These are phyloP conservation scores for Athripsodes cinereus DNA, from an alignment of 2,888 invertebrate species.

Conservation along the genomic window DNA sequence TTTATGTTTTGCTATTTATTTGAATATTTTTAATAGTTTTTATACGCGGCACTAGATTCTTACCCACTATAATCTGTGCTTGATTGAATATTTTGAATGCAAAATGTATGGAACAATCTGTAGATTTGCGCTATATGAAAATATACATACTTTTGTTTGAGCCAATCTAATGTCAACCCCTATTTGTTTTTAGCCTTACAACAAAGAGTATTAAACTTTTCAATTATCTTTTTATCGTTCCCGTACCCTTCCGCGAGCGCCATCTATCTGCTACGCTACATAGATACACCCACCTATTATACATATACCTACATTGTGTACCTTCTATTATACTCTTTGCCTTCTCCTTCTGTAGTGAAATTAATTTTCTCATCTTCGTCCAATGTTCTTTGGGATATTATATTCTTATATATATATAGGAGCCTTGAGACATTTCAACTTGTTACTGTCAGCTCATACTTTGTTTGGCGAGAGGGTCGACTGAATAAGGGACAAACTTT, in stretches of 20 bases:
- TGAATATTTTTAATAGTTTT: too few relatives aligned
- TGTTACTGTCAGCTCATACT: slow-evolving; percentile 21
- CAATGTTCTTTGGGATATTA: slow-evolving; percentile 20
- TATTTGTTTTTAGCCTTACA: slow-evolving; percentile 28
- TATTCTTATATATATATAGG: slow-evolving; percentile 7
- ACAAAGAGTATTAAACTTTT: slow-evolving; percentile 41
- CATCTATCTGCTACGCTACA: not conserved
- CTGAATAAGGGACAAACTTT: not conserved
- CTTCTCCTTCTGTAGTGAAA: slow-evolving; percentile 33
- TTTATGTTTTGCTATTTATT: too few relatives aligned
- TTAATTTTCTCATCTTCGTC: slow-evolving; percentile 52
- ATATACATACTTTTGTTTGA: slow-evolving; percentile 25
- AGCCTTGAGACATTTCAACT: slow-evolving; percentile 27
- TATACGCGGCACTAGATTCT: too few relatives aligned
- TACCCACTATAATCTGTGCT: too few relatives aligned
- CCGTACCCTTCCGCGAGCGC: slow-evolving; percentile 46
- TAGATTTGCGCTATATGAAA: not conserved
- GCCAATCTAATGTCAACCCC: slow-evolving; percentile 28
- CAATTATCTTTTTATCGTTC: slow-evolving; percentile 51
- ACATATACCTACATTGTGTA: not conserved
- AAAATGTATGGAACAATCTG: not conserved
- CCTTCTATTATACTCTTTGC: not conserved
- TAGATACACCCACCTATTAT: not conserved
- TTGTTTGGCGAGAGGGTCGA: not conserved
- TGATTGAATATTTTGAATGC: too few relatives aligned